Base-by-base conservation (phyloP, 1,140 invertebrate species). In the Trachelipus rathkii region DNA sequence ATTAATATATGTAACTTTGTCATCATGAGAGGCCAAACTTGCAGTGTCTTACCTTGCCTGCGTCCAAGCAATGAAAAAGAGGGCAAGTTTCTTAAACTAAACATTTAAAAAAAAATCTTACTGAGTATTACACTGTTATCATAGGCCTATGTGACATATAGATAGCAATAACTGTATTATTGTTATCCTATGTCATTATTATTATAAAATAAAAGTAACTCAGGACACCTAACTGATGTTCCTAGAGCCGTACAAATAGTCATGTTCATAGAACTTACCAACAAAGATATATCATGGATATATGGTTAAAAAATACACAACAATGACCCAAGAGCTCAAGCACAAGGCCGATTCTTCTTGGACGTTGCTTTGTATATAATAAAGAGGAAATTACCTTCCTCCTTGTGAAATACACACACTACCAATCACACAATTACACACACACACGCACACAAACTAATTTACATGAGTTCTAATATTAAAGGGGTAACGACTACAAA, bases 221-320 rank as follows among this genome's bases (percentile, higher is more conserved):
- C 50, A 3, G 50, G 50, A 19, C 50, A 60, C 50, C 50, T 60
- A 60, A 60, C 50, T 60, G 50, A 60, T 60, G 50, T 33, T 3
- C 50, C 50, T 60, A 13, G 50, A 60, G 50, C 11, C 50, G 50
- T 33, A 60, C 50, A 19, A 15, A 60, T 60, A 60, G 50, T 15
- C 50, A 81, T 79, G 92, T 94, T 94, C 92, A 94, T 92, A 92
- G 92, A 94, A 94, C 92, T 91, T 94, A 93, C 92, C 86, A 86
- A 86, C 86, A 88, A 87, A 89, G 90, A 93, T 94, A 94, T 93
- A 94, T 93, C 92, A 93, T 93, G 93, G 92, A 93, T 94, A 94
- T 94, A 81, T 81, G 76, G 80, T 81, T 75, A 75, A 79, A 81
- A 81, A 81, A 81, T 78, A 76, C 73, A 77, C 74, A 77, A 78